A percentile compares a stretch with the other conserved stretches of the same genome.
phyloP scores from a whole-genome alignment of 2,888 invertebrate species.

The Rhodophaea formosa region DNA sequence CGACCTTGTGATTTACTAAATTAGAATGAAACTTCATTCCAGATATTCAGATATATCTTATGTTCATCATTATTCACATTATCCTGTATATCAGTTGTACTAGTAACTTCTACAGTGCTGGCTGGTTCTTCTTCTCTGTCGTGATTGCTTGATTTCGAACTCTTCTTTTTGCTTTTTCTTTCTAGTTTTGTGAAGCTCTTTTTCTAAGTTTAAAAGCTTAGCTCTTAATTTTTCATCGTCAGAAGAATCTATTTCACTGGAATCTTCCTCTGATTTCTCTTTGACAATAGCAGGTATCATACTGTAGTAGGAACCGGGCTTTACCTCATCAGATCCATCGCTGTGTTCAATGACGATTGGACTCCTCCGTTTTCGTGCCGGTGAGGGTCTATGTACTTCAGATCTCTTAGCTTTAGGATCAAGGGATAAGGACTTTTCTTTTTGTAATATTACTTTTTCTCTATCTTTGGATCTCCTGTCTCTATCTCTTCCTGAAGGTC shows the following conservation, averaged over 20 bases:
- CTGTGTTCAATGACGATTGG: conserved; percentile 58
- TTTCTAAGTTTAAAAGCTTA: conserved; percentile 73
- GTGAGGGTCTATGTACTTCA: conserved; percentile 56
- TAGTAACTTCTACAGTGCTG: conserved; percentile 67
- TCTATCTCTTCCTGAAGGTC: conserved; percentile 28
- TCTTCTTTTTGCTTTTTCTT: conserved; percentile 68
- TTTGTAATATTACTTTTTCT: conserved; percentile 20
- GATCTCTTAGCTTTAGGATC: conserved; percentile 56
- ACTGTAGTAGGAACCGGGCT: conserved; percentile 72
- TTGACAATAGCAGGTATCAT: conserved; percentile 69
- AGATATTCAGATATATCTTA: conserved; percentile 38
- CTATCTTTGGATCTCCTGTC: conserved; percentile 35
- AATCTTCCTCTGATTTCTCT: conserved; percentile 62
- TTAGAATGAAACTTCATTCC: too few relatives aligned
- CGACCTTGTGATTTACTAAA: too few relatives aligned
- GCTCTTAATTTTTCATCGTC: conserved; percentile 74
- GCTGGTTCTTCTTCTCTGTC: conserved; percentile 55
- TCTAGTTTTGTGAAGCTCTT: conserved; percentile 68
- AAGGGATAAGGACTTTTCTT: conserved; percentile 45
- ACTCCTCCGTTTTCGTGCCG: conserved; percentile 44
- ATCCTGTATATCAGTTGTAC: conserved; percentile 69
- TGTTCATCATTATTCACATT: conserved; percentile 39
- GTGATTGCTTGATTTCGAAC: conserved; percentile 52
- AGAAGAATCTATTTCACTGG: conserved; percentile 76
- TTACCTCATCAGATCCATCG: conserved; percentile 59